Base-by-base conservation (phyloP, 2,797 vertebrate species). In the Sphenodon punctatus region DNA sequence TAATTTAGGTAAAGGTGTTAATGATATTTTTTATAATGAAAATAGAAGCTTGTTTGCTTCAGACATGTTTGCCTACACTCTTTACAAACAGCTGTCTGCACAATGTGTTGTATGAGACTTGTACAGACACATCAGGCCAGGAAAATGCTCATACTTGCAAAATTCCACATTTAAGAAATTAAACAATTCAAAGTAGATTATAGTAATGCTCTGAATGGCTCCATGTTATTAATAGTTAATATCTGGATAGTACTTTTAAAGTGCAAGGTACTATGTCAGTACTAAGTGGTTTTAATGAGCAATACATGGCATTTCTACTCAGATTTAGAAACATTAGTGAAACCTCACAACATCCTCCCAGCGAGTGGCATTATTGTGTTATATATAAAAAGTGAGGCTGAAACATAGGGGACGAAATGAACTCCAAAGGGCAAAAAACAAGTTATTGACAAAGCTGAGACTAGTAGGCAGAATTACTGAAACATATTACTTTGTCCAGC, bases 391-490 rank as follows among this genome's bases (percentile, higher is more conserved):
- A 20, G 42, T 74, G 2, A 3, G 61, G 69, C 0, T 51, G 49
- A 51, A 16, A 27, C 14, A 27, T 25, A 15, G 7, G n/a, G n/a
- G 7, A 27, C 51, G 14, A n/a, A 49, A 23, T n/a, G 49, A 53
- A 5, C 10, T 30, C 2, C 4, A 36, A 55, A 59, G 8, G 67
- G 22, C 12, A 41, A 30, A n/a, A 59, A 27, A 15, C 5, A 16
- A 86, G 19, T 14, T 63, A 30, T 74, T 25, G 8, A 53, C n/a
- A 53, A 49, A 53, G 49, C 5, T 9, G 2, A 17, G 20, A 68
- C 43, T 14, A 5, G 16, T 1, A 2, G 7, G 36, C 11, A 16
- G 13, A 20, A 22, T 2, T 23, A 42, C 4, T 0, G 1, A 48
- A 10, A 61, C 34, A 34, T 64, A 71, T 34, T 34, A 3, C 6